Conservation (phyloP, 2,113 vertebrate genomes). For the Hippocampus mohnikei region DNA sequence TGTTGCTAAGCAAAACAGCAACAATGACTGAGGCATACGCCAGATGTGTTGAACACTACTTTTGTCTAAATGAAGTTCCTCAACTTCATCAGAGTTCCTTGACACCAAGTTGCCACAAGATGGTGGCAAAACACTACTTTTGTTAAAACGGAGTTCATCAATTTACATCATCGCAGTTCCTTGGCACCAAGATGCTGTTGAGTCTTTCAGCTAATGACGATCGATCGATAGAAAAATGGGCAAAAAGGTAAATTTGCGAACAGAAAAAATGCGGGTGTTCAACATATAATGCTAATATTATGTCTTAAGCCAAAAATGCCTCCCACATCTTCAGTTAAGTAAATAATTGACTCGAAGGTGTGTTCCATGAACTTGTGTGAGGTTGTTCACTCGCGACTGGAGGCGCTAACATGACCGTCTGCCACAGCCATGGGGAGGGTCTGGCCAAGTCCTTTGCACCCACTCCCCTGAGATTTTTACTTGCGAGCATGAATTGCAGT, state of each 20-base stretch:
- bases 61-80: not conserved
- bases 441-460: not conserved
- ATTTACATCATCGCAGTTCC: not conserved
- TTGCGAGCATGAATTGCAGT: not conserved
- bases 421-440: not conserved
- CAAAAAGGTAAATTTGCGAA: no score
- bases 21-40: no score
- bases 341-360: no score
- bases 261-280: no score
- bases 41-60: not conserved
- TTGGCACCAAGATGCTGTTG: not conserved
- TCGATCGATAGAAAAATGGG: no score
- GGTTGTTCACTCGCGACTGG: not conserved
- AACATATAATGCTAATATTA: no score
- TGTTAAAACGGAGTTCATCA: not conserved
- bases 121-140: not conserved
- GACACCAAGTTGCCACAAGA: not conserved
- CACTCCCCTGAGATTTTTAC: not conserved
- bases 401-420: not conserved
- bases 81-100: not conserved
- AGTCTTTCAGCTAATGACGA: no score
- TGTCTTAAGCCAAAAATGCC: not conserved
- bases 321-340: no score
- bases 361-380: not conserved
- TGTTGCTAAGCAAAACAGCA: not conserved